Conservation (phyloP, 1,140 invertebrate species). For the Pentalonia nigronervosa region DNA sequence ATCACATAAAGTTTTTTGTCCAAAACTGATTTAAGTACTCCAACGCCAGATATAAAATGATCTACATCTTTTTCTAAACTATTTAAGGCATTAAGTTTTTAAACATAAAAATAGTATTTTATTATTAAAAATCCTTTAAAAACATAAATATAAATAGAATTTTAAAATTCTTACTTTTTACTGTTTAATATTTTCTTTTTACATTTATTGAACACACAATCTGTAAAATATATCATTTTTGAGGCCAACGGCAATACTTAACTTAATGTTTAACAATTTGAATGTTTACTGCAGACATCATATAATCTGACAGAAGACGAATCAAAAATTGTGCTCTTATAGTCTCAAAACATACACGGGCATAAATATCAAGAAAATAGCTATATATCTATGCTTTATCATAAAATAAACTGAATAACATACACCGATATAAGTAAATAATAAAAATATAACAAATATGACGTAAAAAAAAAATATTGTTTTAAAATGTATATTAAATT, state of each 20-base stretch:
- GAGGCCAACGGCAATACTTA: neutral
- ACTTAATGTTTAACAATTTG: neutral
- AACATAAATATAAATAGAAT: neutral
- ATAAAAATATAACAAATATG: neutral
- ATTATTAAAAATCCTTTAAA: neutral
- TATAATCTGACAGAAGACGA: neutral
- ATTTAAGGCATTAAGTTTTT: neutral
- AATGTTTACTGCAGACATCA: neutral
- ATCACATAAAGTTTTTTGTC: neutral
- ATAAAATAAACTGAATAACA: neutral
- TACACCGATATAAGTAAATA: no score
- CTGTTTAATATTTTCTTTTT: neutral
- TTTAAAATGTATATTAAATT: no score
- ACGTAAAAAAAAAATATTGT: neutral
- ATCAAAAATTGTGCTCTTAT: neutral
- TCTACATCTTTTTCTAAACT: neutral
- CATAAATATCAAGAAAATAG: neutral
- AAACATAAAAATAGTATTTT: neutral
- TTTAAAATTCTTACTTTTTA: neutral
- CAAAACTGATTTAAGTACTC: no score
- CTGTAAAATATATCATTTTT: neutral
- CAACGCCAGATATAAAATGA: neutral
- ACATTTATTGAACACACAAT: neutral
- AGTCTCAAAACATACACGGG: no score
- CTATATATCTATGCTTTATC: no score